Conservation (phyloP, 2,113 vertebrate species). For the Climacteris rufus region DNA sequence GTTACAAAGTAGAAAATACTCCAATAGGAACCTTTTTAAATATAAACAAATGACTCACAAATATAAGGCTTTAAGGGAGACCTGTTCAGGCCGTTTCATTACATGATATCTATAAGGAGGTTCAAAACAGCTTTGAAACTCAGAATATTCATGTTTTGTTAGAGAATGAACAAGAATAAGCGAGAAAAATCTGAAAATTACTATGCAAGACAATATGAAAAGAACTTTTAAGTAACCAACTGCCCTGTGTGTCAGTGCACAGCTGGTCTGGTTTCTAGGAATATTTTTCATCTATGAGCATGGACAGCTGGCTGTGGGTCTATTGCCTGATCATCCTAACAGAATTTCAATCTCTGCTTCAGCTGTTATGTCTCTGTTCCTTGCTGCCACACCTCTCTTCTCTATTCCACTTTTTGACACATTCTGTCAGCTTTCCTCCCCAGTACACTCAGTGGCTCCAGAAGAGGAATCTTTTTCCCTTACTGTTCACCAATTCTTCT, state of each 20-base stretch:
- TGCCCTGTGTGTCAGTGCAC: accelerated
- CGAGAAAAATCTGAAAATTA: not conserved
- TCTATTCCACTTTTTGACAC: not conserved
- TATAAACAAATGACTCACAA: not conserved
- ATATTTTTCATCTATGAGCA: not conserved
- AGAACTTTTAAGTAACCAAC: not conserved
- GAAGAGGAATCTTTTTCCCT: not conserved
- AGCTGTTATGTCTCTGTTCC: not conserved
- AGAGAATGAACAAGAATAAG: not conserved
- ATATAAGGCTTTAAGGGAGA: not conserved
- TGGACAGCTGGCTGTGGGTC: not conserved
- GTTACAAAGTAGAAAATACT: not conserved
- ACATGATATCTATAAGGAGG: not conserved
- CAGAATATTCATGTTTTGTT: not conserved
- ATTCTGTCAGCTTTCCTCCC: not conserved
- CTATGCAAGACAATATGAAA: not conserved
- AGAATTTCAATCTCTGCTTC: not conserved
- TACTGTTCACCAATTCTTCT: not conserved
- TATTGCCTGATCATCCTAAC: not conserved
- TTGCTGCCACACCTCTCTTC: not conserved
- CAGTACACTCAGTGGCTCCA: not conserved
- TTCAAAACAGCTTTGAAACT: not conserved
- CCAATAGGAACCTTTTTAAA: not conserved
- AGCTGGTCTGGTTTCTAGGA: not conserved
- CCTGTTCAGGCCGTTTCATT: not conserved